These are phyloP conservation scores for Tetragnatha montana DNA, from an alignment of 2,888 invertebrate genomes.

Conservation along the genomic window DNA sequence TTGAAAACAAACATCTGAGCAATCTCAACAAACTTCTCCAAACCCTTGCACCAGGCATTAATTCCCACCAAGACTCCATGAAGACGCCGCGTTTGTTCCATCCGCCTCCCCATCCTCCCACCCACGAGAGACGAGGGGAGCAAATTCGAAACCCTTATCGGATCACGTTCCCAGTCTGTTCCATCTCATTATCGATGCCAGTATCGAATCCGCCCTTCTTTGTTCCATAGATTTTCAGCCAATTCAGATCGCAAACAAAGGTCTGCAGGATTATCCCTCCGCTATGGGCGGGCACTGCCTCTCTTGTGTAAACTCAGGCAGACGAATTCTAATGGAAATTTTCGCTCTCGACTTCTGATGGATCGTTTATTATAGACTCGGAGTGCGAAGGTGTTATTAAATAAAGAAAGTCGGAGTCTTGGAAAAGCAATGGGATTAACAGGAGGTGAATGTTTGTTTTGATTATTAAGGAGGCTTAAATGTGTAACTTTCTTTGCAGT, in stretches of 20 bases:
- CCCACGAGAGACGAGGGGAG: neutral
- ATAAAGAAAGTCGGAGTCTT: neutral
- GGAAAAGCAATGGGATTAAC: neutral
- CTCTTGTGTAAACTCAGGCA: neutral
- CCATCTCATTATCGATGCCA: slow-evolving; percentile 61
- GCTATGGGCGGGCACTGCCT: neutral
- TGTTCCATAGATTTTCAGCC: slow-evolving; percentile 44
- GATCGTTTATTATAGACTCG: neutral
- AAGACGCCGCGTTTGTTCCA: neutral
- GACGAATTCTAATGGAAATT: slow-evolving; percentile 26
- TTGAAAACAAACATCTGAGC: neutral
- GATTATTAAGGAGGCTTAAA: neutral
- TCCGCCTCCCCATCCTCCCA: slow-evolving; percentile 4
- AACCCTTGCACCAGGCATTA: neutral
- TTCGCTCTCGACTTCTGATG: neutral
- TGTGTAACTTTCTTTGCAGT: neutral
- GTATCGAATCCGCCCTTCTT: slow-evolving; percentile 47
- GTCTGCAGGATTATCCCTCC: neutral
- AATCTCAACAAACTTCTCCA: neutral
- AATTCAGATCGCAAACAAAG: slow-evolving; percentile 23
- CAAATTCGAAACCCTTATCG: slow-evolving; percentile 46
- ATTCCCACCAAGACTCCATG: neutral
- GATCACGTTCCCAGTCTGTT: slow-evolving; percentile 36
- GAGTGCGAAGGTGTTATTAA: neutral
- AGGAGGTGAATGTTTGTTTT: neutral